Evolutionary conservation across 2,113 vertebrate genomes (phyloP).

Genomic region (Catagonus wagneri): DNA sequence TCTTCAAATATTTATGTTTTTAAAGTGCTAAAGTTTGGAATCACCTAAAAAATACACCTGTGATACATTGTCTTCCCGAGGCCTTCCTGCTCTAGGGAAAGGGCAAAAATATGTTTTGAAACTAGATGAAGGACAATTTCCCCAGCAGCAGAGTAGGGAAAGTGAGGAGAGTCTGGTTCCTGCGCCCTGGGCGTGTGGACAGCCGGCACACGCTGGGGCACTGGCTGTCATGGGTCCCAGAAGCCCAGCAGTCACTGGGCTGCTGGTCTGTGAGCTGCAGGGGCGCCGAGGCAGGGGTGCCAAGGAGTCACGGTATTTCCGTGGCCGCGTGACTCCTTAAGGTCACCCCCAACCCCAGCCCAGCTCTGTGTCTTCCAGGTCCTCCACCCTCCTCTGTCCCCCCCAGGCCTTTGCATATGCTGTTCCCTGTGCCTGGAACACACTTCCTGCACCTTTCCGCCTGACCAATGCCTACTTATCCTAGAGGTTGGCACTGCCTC

Average conservation of each 20-base stretch:
- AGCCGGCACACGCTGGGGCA: background rate
- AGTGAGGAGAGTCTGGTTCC: background rate
- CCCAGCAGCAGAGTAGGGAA: background rate
- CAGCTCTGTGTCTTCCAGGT: background rate
- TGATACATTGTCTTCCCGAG: background rate
- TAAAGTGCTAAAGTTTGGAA: constrained; percentile 69
- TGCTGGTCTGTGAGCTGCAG: background rate
- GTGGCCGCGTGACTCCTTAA: fast-evolving
- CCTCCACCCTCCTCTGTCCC: background rate
- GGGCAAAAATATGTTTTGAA: fast-evolving
- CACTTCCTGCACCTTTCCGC: background rate
- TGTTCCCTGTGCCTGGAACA: background rate
- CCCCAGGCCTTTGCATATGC: background rate
- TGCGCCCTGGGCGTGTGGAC: fast-evolving
- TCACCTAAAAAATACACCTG: constrained; percentile 19
- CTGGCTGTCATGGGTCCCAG: too few relatives aligned
- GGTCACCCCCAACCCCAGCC: background rate
- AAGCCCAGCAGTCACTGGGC: background rate
- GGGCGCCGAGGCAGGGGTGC: fast-evolving
- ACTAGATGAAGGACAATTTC: background rate
- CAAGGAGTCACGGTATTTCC: too few relatives aligned
- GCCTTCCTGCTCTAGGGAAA: background rate
- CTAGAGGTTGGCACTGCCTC: background rate
- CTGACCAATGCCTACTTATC: background rate
- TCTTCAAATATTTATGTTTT: constrained; percentile 76